Evolutionary conservation across 2,113 vertebrate genomes (phyloP).

Genomic region (Lipophrys pholis): DNA sequence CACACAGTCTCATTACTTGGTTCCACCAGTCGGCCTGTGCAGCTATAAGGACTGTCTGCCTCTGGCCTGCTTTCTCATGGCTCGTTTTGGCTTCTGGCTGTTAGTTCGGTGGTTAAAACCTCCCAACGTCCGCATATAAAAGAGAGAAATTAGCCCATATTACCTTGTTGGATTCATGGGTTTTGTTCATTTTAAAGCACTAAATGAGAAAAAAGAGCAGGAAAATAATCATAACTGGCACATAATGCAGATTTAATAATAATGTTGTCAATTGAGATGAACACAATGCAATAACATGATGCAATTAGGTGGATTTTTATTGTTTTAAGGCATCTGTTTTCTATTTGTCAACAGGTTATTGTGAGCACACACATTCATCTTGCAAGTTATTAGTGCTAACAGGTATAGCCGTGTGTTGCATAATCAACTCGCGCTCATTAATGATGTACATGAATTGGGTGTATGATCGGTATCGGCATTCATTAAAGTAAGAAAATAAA

Average conservation of each 20-base stretch:
- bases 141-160: not conserved
- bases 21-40: not conserved
- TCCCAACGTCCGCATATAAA: too few relatives aligned
- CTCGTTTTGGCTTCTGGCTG: not conserved
- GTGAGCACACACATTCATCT: not conserved
- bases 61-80: not conserved
- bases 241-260: constrained; percentile 2
- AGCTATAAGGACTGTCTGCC: not conserved
- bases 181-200: constrained; percentile 10
- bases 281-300: constrained; percentile 7
- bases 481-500: too few relatives aligned
- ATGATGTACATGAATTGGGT: too few relatives aligned
- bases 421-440: too few relatives aligned
- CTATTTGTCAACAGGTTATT: constrained; percentile 13
- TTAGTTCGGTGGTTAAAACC: not conserved
- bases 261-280: constrained; percentile 7
- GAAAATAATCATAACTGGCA: not conserved
- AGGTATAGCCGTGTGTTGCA: too few relatives aligned
- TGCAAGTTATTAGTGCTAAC: too few relatives aligned
- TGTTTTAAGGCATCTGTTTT: constrained; percentile 4
- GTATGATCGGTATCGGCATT: too few relatives aligned
- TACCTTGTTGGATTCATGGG: constrained; percentile 4
- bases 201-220: not conserved
- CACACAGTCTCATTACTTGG: not conserved
- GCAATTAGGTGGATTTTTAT: constrained; percentile 3